A percentile compares a stretch with the other conserved stretches of the same genome.
Conservation (phyloP, 2,888 invertebrate genomes). For the Troides oblongomaculatus region DNA sequence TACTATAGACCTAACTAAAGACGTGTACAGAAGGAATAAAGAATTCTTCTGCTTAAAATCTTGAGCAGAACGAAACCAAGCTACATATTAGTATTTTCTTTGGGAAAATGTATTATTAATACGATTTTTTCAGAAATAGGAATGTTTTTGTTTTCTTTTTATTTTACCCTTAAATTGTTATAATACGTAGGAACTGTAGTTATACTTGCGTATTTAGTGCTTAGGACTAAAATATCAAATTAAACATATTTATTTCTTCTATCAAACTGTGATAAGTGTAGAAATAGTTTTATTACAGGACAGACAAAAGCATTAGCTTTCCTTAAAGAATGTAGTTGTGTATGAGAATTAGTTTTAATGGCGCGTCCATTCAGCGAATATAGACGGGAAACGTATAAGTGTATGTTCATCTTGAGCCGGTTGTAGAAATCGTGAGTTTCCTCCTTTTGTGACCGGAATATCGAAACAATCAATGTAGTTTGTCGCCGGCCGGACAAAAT, state of each 20-base stretch:
- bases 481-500: constrained; percentile 66
- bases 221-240: no score
- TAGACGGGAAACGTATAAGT: constrained; percentile 21
- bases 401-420: constrained; percentile 13
- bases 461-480: constrained; percentile 77
- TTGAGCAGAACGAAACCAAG: not conserved
- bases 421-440: constrained; percentile 41
- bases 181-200: no score
- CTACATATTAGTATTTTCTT: no score
- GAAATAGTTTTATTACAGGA: no score
- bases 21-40: not conserved
- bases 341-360: constrained; percentile 28
- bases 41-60: not conserved
- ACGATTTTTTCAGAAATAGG: no score
- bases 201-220: no score
- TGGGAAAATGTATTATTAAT: no score
- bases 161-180: no score
- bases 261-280: no score
- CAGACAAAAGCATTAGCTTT: not conserved
- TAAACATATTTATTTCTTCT: no score
- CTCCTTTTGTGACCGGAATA: constrained; percentile 69
- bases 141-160: no score
- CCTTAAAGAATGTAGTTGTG: constrained; percentile 20
- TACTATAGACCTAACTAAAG: not conserved
- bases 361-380: constrained; percentile 20